Evolutionary conservation across 2,888 invertebrate genomes (phyloP), one percentile per base, ranked within the genome.

Genomic region (Craniophora ligustri): DNA sequence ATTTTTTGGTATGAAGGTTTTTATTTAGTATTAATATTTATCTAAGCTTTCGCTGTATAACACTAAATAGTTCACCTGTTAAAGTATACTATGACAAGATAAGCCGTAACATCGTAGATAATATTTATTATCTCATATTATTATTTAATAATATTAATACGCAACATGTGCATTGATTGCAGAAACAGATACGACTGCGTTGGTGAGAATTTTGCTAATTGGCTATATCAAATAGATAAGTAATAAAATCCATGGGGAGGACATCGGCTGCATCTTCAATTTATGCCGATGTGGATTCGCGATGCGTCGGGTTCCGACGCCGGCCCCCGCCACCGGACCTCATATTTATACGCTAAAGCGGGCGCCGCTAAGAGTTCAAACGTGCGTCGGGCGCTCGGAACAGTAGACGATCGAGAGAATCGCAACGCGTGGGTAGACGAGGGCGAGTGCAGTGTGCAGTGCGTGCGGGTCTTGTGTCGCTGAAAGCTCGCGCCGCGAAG

Each of bases 371-470:
- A 88, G 91, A 92, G 93, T 93, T 92, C 92, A 93, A 92, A 92
- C 92, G 93, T 88, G 87, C 86, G 90, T 85, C 89, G 88, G 88
- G 88, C 92, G 92, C 85, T 88, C 91, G 79, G 85, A 84, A 91
- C 92, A 90, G 91, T 90, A 91, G 92, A 92, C 92, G 92, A 83
- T 89, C 88, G 85, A 89, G 88, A 88, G 89, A 88, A 88, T 88
- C 90, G 89, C 88, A 88, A 84, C 88, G 89, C 87, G 90, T 88
- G 88, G 89, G 86, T 89, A 88, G 86, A 87, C 87, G 85, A 87
- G 87, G 90, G 89, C 91, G 90, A 91, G 92, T 92, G 92, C 92
- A 92, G 92, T 92, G 93, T 92, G 92, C 92, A 92, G 92, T 91
- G 92, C 91, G 91, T 90, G 87, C 87, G 87, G 88, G 82, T 87